These are phyloP conservation scores for Oreochromis tanganicae DNA, from an alignment of 2,113 vertebrate genomes.

Conservation along the genomic window DNA sequence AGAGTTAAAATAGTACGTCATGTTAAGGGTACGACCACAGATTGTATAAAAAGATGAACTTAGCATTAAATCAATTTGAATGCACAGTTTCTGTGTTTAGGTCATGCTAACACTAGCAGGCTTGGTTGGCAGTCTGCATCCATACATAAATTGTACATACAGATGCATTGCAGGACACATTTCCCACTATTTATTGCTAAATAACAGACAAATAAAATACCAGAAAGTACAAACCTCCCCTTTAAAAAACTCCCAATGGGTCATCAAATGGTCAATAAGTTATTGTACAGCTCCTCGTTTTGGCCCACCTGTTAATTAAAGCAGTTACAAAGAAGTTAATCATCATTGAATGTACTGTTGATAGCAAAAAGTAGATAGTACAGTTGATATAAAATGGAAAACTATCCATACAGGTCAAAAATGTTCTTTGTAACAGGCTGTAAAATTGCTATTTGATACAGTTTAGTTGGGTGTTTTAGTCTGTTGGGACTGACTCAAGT, in stretches of 20 bases:
- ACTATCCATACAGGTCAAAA: neutral
- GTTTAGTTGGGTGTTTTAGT: neutral
- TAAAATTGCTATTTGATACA: neutral
- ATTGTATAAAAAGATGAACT: too few species aligned
- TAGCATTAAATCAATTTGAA: too few species aligned
- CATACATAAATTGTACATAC: too few species aligned
- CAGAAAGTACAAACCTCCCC: neutral
- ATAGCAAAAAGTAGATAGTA: rapidly evolving
- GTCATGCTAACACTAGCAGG: neutral
- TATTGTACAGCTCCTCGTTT: rapidly evolving
- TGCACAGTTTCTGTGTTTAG: too few species aligned
- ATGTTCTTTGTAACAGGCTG: rapidly evolving
- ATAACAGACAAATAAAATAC: neutral
- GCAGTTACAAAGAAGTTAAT: neutral
- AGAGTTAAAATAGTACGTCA: neutral
- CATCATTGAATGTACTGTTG: rapidly evolving
- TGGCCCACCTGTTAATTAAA: neutral
- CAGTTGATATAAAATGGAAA: neutral
- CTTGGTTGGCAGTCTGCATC: neutral
- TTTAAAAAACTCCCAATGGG: neutral
- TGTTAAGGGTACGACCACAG: neutral
- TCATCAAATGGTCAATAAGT: neutral
- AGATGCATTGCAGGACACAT: too few species aligned
- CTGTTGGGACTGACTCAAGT: neutral
- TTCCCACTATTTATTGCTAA: neutral